Evolutionary conservation across 2,113 vertebrate genomes (phyloP), one percentile per base, ranked within the genome.

Genomic region (Lutjanus erythropterus): DNA sequence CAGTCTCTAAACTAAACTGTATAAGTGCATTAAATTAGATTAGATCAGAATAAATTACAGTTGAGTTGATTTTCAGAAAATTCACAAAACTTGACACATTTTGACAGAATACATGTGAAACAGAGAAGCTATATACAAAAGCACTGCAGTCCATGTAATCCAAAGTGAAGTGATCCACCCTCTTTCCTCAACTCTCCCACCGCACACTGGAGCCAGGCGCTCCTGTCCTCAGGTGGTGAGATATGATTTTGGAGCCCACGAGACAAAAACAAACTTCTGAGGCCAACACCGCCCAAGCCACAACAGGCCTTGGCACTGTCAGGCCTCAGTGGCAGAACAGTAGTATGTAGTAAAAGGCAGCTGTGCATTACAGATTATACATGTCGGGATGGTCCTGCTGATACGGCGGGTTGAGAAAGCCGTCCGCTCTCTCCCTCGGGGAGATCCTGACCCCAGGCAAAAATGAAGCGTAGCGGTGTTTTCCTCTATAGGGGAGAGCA

Each of bases 401-500:
- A 89, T 91, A 89, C 59, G 81, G 70, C 33, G 70, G 81, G 67
- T 85, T 83, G 80, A 87, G 81, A 78, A 84, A 76, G 56, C 74
- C 72, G 68, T 83, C 75, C 35, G 42, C 66, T 68, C 61, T 69
- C 52, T 90, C 81, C 88, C 92, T 73, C 44, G 14, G 89, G 91
- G 88, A 91, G 78, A 88, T 86, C 86, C 85, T 93, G 81, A 95
- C 84, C 91, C 85, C 61, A 75, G 82, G 83, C 81, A 78, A 86
- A 81, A 86, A 79, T 77, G 86, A 89, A 85, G 75, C 85, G 75
- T 90, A 85, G 81, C 85, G 3, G 56, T 82, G 84, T 86, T 94
- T 95, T 94, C 86, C 83, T 88, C 85, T 82, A 83, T 83, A 88
- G 91, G 73, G 73, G 65, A 91, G 84, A 91, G 89, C 80, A 84